Evolutionary conservation across 1,140 invertebrate species (phyloP), one percentile per base, ranked within the genome.

Genomic region (Trissolcus basalis): DNA sequence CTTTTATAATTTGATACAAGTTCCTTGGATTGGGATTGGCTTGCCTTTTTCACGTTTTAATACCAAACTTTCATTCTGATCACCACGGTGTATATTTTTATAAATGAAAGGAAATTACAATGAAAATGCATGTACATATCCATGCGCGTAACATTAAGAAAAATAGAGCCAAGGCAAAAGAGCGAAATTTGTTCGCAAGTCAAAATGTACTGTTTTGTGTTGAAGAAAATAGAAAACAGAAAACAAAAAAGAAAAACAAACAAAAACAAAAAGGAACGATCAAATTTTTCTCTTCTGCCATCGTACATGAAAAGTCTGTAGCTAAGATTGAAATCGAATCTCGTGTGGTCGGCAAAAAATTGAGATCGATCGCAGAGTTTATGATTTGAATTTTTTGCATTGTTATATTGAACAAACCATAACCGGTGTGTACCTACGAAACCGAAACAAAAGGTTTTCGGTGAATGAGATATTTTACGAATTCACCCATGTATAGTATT

Each of bases 381-480:
- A n/a, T 27, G 19, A 27, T 27, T 27, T 27, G 19, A 27, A 27
- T 27, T 27, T 27, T 27, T 1, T 27, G 19, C 19, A 6, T 27
- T 27, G 19, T 27, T 27, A 27, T 27, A 27, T 1, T 54, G 50
- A 16, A 47, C 19, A 36, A 53, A 45, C 4, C 36, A 45, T 56
- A n/a, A 59, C 44, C 27, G 53, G 32, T 58, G 33, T 44, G 50
- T 68, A 50, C 43, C 56, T 68, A 45, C 8, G 6, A 47, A 67
- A 12, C 33, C 60, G 41, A 60, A 67, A 49, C 36, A 13, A 44
- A 44, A 8, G 9, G 36, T 12, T 15, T 63, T 70, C 58, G 68
- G 59, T 59, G 41, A 45, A 65, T 49, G 50, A 45, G 39, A 63
- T 69, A 64, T 76, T 76, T 76, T 63, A 75, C 72, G 73, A 76